Conservation (phyloP, 2,888 invertebrate genomes). For the Teleiodes luculella region DNA sequence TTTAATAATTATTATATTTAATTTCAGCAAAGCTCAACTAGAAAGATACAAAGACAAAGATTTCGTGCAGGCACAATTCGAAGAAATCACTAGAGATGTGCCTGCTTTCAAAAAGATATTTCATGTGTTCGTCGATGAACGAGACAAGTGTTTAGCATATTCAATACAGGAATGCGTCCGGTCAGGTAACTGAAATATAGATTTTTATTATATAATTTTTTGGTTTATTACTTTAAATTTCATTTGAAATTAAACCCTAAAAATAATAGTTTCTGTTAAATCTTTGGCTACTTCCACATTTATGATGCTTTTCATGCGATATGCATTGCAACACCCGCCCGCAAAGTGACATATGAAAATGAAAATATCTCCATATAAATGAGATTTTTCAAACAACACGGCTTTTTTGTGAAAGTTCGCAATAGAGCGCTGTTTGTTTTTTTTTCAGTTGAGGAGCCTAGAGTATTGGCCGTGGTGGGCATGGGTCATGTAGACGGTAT, state of each 20-base stretch:
- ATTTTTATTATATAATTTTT: background rate
- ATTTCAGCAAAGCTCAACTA: conserved; percentile 54
- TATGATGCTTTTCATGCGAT: too few relatives aligned
- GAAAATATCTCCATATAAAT: too few relatives aligned
- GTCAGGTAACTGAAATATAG: conserved; percentile 35
- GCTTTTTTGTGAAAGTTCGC: too few relatives aligned
- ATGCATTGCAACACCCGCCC: too few relatives aligned
- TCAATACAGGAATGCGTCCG: conserved; percentile 69
- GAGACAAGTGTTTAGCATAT: conserved; percentile 68
- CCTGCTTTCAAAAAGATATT: conserved; percentile 73
- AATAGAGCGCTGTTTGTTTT: too few relatives aligned
- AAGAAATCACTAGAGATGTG: conserved; percentile 65
- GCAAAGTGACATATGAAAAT: too few relatives aligned
- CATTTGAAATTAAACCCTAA: too few relatives aligned
- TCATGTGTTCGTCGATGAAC: conserved; percentile 71
- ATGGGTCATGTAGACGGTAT: conserved; percentile 98
- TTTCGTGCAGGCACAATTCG: conserved; percentile 67
- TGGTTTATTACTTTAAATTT: too few relatives aligned
- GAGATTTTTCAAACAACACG: too few relatives aligned
- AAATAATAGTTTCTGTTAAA: too few relatives aligned
- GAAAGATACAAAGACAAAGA: conserved; percentile 68
- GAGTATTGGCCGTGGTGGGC: conserved; percentile 96
- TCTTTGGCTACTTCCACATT: too few relatives aligned
- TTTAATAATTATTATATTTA: background rate
- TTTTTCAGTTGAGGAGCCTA: conserved; percentile 67